Conservation (phyloP, 53 echinoderm and acorn worm species). For the Holothuria leucospilota region DNA sequence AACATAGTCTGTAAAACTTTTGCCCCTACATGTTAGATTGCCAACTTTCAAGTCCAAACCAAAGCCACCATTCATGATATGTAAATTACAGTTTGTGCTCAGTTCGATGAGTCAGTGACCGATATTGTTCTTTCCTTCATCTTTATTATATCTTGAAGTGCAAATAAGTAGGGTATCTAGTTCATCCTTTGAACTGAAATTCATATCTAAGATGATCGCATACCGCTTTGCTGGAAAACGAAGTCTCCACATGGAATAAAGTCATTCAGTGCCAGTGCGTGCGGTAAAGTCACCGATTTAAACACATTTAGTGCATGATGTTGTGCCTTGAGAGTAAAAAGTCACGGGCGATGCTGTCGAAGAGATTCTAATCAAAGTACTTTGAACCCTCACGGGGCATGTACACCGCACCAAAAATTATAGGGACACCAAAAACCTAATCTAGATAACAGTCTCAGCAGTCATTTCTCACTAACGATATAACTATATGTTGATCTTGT, state of each 20-base stretch:
- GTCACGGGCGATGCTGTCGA: background rate
- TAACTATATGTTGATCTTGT: too few relatives aligned
- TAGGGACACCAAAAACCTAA: too few relatives aligned
- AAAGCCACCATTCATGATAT: background rate
- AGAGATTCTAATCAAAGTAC: background rate
- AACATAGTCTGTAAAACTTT: too few relatives aligned
- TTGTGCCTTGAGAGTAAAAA: background rate
- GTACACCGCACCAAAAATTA: background rate
- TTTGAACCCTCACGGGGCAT: background rate
- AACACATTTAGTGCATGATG: background rate
- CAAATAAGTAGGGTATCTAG: background rate
- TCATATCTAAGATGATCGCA: too few relatives aligned
- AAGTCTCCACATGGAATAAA: background rate
- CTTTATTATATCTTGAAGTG: background rate
- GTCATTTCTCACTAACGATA: too few relatives aligned
- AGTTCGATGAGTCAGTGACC: background rate
- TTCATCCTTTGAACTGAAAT: background rate
- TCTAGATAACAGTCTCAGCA: too few relatives aligned
- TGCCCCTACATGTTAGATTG: background rate
- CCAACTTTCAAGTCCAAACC: background rate
- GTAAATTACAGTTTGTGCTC: background rate
- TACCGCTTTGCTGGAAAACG: too few relatives aligned
- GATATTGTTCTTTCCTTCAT: background rate
- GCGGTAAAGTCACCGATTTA: too few relatives aligned
- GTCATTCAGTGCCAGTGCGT: too few relatives aligned